A percentile compares a stretch with the other conserved stretches of the same genome.
Evolutionary conservation across 1,140 invertebrate genomes (phyloP).

Genomic region (Triops cancriformis): DNA sequence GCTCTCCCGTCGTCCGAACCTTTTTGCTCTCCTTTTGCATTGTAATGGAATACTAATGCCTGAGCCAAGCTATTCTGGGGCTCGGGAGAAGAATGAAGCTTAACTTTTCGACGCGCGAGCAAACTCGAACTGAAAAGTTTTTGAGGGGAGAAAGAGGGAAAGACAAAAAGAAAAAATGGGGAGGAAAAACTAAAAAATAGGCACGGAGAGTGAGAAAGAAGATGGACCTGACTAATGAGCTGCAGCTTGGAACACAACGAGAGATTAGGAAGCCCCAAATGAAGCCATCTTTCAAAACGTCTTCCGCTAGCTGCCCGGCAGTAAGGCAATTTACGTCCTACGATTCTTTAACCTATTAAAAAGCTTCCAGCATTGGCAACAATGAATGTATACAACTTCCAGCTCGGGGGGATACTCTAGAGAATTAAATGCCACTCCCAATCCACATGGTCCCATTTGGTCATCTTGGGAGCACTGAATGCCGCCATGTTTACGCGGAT

Average conservation of each 20-base stretch:
- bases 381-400: neutral
- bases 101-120: neutral
- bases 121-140: neutral
- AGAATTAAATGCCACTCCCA: too few relatives aligned
- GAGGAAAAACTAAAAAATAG: neutral
- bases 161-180: neutral
- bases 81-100: neutral
- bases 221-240: slow-evolving; percentile 12
- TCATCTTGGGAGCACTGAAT: too few relatives aligned
- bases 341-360: neutral
- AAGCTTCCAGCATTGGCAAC: neutral
- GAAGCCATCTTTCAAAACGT: slow-evolving; percentile 13
- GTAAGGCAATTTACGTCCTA: neutral
- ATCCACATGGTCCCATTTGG: too few relatives aligned
- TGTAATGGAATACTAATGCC: slow-evolving; percentile 6
- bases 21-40: neutral
- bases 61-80: neutral
- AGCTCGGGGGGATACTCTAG: too few relatives aligned
- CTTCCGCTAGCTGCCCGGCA: neutral
- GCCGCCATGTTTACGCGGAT: too few relatives aligned
- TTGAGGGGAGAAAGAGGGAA: neutral
- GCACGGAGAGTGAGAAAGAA: neutral
- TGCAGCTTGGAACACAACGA: slow-evolving; percentile 12
- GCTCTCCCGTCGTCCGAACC: neutral
- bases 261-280: slow-evolving; percentile 11